phyloP scores from a whole-genome alignment of 2,888 invertebrate genomes.

The Lucinisca nassula region DNA sequence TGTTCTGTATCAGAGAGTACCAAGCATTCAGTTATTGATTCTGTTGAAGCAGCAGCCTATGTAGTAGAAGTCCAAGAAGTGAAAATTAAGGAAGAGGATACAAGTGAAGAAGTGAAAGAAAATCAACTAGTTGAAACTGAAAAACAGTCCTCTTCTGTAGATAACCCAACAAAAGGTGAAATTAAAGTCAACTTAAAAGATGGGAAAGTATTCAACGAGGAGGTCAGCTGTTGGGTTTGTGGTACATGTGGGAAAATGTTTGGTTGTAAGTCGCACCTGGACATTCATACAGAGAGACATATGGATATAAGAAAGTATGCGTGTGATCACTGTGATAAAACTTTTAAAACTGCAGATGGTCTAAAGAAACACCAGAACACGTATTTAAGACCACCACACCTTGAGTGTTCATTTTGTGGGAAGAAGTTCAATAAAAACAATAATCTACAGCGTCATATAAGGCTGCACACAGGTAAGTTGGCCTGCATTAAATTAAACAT shows the following conservation, averaged over 20 bases:
- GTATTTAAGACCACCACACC: background rate
- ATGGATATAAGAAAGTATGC: background rate
- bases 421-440: background rate
- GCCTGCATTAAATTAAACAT: too few relatives aligned
- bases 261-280: background rate
- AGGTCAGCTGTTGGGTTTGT: background rate
- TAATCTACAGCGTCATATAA: background rate
- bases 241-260: background rate
- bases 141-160: too few relatives aligned
- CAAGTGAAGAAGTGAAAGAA: too few relatives aligned
- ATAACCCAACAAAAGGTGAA: background rate
- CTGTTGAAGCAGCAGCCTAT: too few relatives aligned
- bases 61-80: background rate
- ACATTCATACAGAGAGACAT: background rate
- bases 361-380: background rate
- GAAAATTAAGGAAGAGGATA: too few relatives aligned
- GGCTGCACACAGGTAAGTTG: background rate
- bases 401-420: background rate
- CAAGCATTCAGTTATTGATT: too few relatives aligned
- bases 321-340: background rate
- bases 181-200: background rate
- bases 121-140: too few relatives aligned
- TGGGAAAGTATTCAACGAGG: too few relatives aligned
- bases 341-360: background rate
- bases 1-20: too few relatives aligned